A percentile compares a stretch with the other conserved stretches of the same genome.
These are phyloP conservation scores for Lepidocyrtoides sp. DNA, from an alignment of 2,888 invertebrate species.

Conservation along the genomic window DNA sequence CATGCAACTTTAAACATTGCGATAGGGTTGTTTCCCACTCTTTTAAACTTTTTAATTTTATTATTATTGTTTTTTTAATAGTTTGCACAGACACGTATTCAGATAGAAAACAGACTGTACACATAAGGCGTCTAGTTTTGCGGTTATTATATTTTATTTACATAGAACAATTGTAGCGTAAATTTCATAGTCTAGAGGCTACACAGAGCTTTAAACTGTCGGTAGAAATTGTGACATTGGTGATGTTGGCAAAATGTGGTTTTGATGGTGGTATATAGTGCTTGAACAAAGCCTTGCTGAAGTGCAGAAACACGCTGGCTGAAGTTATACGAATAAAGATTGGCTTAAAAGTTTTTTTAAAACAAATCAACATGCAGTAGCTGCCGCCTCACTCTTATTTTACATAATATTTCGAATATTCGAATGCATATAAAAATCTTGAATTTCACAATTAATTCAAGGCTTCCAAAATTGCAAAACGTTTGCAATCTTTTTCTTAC, in stretches of 20 bases:
- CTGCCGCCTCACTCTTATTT: no score
- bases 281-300: background rate
- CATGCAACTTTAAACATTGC: background rate
- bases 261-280: background rate
- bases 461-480: no score
- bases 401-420: no score
- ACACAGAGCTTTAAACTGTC: background rate
- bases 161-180: background rate
- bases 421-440: no score
- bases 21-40: background rate
- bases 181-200: background rate
- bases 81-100: background rate
- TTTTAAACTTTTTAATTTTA: constrained; percentile 25
- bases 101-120: background rate
- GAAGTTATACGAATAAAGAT: constrained; percentile 2
- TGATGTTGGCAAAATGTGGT: constrained; percentile 2
- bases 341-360: no score
- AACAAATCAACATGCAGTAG: no score
- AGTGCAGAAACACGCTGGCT: background rate
- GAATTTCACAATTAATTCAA: no score
- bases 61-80: background rate
- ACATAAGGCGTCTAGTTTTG: background rate
- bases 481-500: no score
- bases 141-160: background rate
- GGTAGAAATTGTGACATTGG: background rate